Evolutionary conservation across 2,888 invertebrate species (phyloP).

Genomic region (Campoletis raptor): DNA sequence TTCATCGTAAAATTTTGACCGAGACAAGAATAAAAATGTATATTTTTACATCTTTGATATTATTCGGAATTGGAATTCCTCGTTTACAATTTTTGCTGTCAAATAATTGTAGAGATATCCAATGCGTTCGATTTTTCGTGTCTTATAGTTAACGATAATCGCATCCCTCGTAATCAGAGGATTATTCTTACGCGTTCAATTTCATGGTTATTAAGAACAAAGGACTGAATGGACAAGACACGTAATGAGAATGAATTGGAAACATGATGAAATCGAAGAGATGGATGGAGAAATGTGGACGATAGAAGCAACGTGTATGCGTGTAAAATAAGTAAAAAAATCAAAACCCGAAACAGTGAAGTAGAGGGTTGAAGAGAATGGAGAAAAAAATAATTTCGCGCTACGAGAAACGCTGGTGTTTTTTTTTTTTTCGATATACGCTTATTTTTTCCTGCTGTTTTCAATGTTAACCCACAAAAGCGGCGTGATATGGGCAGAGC

Average conservation of each 20-base stretch:
- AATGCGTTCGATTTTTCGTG: not conserved
- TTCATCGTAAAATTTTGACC: too few species aligned
- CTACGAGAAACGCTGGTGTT: conserved; percentile 9
- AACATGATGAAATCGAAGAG: not conserved
- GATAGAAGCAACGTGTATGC: conserved; percentile 1
- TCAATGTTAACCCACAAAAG: conserved; percentile 27
- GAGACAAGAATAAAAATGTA: too few species aligned
- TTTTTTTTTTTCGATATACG: conserved; percentile 20
- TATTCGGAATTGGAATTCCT: not conserved
- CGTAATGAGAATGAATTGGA: not conserved
- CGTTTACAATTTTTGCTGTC: not conserved
- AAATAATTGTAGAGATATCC: not conserved
- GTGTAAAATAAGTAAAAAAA: not conserved
- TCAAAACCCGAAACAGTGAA: not conserved
- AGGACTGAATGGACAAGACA: not conserved
- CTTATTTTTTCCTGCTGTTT: conserved; percentile 18
- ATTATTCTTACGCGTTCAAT: conserved; percentile 47
- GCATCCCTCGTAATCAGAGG: conserved; percentile 12
- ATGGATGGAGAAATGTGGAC: conserved; percentile 16
- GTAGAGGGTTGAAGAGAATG: not conserved
- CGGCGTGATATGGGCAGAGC: conserved; percentile 17
- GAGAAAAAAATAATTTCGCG: conserved; percentile 8
- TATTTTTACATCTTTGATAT: too few species aligned
- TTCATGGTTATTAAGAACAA: conserved; percentile 18
- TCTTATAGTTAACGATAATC: conserved; percentile 31